A percentile compares a stretch with the other conserved stretches of the same genome.
These are phyloP conservation scores for Lordiphosa fenestrarum DNA, from an alignment of 2,888 invertebrate genomes.

Conservation along the genomic window DNA sequence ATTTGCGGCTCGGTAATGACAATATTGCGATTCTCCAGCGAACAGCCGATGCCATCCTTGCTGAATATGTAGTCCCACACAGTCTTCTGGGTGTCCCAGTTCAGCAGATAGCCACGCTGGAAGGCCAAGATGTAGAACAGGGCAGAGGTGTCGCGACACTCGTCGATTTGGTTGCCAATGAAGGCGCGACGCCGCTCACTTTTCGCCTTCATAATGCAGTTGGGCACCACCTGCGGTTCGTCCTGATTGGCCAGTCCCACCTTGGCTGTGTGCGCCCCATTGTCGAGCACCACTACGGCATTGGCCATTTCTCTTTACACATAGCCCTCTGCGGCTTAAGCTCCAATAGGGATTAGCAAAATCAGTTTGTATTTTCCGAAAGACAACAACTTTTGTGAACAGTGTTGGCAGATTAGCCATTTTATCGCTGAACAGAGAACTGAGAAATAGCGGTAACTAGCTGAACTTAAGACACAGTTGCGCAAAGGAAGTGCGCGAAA, in stretches of 20 bases:
- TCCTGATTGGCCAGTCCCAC: slow-evolving; percentile 88
- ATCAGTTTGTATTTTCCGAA: too few relatives aligned
- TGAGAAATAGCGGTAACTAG: too few relatives aligned
- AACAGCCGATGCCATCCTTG: slow-evolving; percentile 89
- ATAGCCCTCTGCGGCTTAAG: neutral
- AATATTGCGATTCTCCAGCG: slow-evolving; percentile 88
- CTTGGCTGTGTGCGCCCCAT: slow-evolving; percentile 93
- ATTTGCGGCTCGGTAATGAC: slow-evolving; percentile 96
- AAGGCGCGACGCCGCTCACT: slow-evolving; percentile 96
- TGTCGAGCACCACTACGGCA: slow-evolving; percentile 86
- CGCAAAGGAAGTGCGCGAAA: too few relatives aligned
- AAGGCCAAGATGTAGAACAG: slow-evolving; percentile 96
- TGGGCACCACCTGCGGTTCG: slow-evolving; percentile 90
- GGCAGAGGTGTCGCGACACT: slow-evolving; percentile 97
- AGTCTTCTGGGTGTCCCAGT: slow-evolving; percentile 95
- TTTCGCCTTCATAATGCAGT: slow-evolving; percentile 99
- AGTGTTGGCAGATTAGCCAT: too few relatives aligned
- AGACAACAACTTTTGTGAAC: too few relatives aligned
- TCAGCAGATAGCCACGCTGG: slow-evolving; percentile 96
- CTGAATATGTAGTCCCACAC: slow-evolving; percentile 98
- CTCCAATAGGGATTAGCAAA: too few relatives aligned
- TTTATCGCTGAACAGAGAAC: too few relatives aligned
- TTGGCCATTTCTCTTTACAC: slow-evolving; percentile 21
- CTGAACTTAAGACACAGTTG: too few relatives aligned
- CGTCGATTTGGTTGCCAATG: slow-evolving; percentile 96